Evolutionary conservation across 2,797 vertebrate species (phyloP), one percentile per base, ranked within the genome.

Genomic region (Sandelia bainsii): DNA sequence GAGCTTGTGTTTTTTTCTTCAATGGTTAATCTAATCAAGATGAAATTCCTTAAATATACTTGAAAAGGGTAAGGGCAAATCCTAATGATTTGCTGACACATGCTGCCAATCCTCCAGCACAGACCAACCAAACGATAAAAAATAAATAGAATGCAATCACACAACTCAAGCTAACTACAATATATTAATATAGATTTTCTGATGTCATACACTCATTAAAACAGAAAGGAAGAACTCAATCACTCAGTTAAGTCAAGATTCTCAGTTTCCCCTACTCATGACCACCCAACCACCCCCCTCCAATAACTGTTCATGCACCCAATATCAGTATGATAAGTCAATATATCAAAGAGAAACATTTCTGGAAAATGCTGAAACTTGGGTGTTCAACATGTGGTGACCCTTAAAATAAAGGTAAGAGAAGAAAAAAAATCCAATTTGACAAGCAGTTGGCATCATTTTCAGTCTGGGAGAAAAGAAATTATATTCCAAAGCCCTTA

Each of bases 181-280:
- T 96, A 95, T 96, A 95, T 96, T 97, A 94, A 93, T 96, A 96
- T 96, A 95, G 93, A 95, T 95, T 93, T 93, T 95, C 93, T 94
- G 93, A 94, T 91, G 88, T 93, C 93, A 95, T 92, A 95, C 92
- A 83, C 93, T 95, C 94, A 93, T 89, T 94, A 93, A 94, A 95
- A 94, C 85, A 86, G 79, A 82, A 88, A 89, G 60, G 65, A 78
- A 63, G 48, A 89, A 89, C 79, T 89, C 92, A 94, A 92, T 93
- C 93, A 93, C 90, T 89, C 92, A 74, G 79, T 91, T 90, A 92
- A 82, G 85, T 92, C 90, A 90, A 91, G 84, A 81, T 88, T 90
- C 60, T 85, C 86, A 61, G 69, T 80, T 79, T 69, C 66, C 86
- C 82, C 75, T 45, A 32, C 65, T 81, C 75, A 59, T 53, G 11